Conservation (phyloP, 2,797 vertebrate genomes). For the Gallinago nigripennis region DNA sequence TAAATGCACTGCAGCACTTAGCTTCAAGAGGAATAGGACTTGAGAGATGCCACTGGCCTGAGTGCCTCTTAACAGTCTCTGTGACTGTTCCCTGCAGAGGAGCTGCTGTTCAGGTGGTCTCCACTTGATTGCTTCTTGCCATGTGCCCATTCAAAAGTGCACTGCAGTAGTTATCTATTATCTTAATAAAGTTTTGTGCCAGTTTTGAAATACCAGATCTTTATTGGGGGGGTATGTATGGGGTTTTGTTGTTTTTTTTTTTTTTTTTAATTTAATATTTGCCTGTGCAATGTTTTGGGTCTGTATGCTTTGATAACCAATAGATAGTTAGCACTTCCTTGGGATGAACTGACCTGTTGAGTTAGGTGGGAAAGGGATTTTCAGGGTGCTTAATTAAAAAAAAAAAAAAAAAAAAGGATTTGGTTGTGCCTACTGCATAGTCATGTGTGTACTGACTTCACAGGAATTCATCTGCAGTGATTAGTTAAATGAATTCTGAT, state of each 20-base stretch:
- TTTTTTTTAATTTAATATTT: neutral
- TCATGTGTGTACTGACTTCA: neutral
- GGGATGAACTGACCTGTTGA: neutral
- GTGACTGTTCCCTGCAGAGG: neutral
- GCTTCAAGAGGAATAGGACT: neutral
- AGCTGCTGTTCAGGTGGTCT: neutral
- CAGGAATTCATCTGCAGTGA: neutral
- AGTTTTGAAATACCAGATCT: rapidly evolving
- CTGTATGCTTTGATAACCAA: neutral
- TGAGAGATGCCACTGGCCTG: neutral
- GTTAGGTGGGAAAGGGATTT: neutral
- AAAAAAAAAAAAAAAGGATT: neutral
- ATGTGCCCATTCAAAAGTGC: neutral
- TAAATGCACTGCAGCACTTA: neutral
- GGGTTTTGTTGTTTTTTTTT: too few relatives aligned
- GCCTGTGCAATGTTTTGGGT: neutral
- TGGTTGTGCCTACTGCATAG: neutral
- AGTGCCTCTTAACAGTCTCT: rapidly evolving
- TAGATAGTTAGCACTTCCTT: neutral
- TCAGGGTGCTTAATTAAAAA: neutral
- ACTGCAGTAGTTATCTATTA: neutral
- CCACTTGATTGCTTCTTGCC: neutral
- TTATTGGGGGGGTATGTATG: rapidly evolving
- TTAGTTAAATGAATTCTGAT: neutral
- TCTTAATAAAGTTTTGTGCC: too few relatives aligned